A percentile compares a stretch with the other conserved stretches of the same genome.
Evolutionary conservation across 2,797 vertebrate species (phyloP).

Genomic region (Macropodus opercularis): DNA sequence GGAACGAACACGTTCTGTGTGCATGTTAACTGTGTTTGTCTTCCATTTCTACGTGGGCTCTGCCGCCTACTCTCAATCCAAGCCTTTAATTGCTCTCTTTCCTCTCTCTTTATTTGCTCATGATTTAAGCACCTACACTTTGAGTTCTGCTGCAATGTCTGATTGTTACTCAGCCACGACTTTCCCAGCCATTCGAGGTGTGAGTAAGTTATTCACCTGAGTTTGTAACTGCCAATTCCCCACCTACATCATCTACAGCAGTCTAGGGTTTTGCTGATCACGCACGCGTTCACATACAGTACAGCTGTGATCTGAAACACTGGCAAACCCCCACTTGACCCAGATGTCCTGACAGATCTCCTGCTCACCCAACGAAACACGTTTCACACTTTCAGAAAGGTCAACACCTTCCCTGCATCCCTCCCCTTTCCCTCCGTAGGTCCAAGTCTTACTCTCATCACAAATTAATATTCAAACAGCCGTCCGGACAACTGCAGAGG

Average conservation of each 20-base stretch:
- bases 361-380: constrained; percentile 40
- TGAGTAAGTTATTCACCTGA: constrained; percentile 15
- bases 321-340: constrained; percentile 34
- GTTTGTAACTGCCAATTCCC: constrained; percentile 6
- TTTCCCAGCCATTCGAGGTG: constrained; percentile 25
- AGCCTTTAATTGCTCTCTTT: constrained; percentile 28
- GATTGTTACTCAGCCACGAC: constrained; percentile 8
- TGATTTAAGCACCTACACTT: constrained; percentile 23
- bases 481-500: background rate
- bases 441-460: constrained; percentile 25
- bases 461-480: constrained; percentile 51
- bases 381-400: constrained; percentile 56
- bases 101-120: constrained; percentile 26
- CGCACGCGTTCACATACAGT: background rate
- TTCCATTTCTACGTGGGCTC: constrained; percentile 6
- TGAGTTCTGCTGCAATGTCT: constrained; percentile 5
- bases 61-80: constrained; percentile 20
- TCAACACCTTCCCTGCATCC: constrained; percentile 20
- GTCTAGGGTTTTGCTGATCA: background rate
- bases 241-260: constrained; percentile 16
- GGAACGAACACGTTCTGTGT: constrained; percentile 3
- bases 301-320: background rate
- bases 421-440: background rate
- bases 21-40: constrained; percentile 3
- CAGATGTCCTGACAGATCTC: constrained; percentile 15